These are phyloP conservation scores for Chaitophorus viminalis DNA, from an alignment of 2,888 invertebrate genomes.

Conservation along the genomic window DNA sequence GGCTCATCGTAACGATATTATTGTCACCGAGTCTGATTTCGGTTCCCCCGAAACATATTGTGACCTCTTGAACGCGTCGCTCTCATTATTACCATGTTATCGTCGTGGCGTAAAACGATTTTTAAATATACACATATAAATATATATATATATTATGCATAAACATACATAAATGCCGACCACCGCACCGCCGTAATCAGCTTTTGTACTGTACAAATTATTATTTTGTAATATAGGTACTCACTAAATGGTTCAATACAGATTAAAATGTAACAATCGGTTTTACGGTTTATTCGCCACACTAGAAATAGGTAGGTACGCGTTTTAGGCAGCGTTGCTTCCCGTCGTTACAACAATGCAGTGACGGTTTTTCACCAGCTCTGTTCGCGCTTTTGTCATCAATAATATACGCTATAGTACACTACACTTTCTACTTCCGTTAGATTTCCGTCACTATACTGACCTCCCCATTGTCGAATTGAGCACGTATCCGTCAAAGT, in stretches of 20 bases:
- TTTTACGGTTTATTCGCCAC: background rate
- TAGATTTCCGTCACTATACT: slow-evolving; percentile 8
- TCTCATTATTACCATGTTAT: background rate
- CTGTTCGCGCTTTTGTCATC: background rate
- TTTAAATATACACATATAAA: too few relatives aligned
- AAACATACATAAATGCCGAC: background rate
- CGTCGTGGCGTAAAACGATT: too few relatives aligned
- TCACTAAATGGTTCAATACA: background rate
- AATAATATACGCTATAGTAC: background rate
- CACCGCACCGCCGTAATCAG: background rate
- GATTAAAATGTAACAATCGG: background rate
- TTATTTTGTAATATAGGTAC: too few relatives aligned
- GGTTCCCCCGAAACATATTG: background rate
- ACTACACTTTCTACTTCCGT: slow-evolving; percentile 42
- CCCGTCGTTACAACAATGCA: background rate
- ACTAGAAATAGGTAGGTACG: too few relatives aligned
- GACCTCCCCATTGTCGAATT: background rate
- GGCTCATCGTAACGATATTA: background rate
- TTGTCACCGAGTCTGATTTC: background rate
- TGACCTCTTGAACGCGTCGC: background rate
- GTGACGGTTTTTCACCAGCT: background rate
- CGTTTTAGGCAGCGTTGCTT: too few relatives aligned
- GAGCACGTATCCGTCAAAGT: background rate
- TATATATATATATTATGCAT: background rate
- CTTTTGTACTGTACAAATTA: background rate